Evolutionary conservation across 2,113 vertebrate genomes (phyloP).

Genomic region (Equus quagga): DNA sequence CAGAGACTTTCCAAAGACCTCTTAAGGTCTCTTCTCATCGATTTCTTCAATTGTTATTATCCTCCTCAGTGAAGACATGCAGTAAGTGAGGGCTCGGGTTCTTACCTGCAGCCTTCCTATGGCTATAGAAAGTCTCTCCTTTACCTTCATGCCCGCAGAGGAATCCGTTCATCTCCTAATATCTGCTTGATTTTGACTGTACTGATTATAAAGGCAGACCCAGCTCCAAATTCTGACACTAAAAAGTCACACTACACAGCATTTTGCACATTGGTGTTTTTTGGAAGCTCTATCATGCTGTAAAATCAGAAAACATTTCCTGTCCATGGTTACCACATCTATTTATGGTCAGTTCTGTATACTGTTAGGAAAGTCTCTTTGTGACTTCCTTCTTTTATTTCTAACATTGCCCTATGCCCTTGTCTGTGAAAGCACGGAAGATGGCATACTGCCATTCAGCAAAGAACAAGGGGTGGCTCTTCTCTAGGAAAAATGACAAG

Average conservation of each 20-base stretch:
- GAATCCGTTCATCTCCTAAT: not conserved
- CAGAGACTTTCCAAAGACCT: not conserved
- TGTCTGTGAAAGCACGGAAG: not conserved
- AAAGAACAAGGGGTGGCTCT: not conserved
- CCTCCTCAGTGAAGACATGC: not conserved
- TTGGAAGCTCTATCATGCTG: not conserved
- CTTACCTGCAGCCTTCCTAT: not conserved
- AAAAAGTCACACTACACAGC: not conserved
- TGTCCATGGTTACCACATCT: not conserved
- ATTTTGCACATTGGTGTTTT: not conserved
- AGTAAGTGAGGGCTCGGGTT: not conserved
- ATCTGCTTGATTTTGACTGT: not conserved
- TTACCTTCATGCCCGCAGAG: not conserved
- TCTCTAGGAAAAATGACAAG: not conserved
- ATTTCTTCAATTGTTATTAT: not conserved
- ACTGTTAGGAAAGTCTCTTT: not conserved
- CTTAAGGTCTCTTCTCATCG: not conserved
- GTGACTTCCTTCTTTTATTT: not conserved
- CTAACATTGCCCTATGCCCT: not conserved
- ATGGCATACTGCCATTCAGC: not conserved
- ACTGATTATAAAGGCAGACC: not conserved
- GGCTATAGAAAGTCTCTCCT: not conserved
- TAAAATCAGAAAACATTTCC: conserved; percentile 29
- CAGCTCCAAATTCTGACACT: not conserved
- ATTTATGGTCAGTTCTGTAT: not conserved